A percentile compares a stretch with the other conserved stretches of the same genome.
Conservation (phyloP, 2,797 vertebrate species). For the Rhinichthys osculus region DNA sequence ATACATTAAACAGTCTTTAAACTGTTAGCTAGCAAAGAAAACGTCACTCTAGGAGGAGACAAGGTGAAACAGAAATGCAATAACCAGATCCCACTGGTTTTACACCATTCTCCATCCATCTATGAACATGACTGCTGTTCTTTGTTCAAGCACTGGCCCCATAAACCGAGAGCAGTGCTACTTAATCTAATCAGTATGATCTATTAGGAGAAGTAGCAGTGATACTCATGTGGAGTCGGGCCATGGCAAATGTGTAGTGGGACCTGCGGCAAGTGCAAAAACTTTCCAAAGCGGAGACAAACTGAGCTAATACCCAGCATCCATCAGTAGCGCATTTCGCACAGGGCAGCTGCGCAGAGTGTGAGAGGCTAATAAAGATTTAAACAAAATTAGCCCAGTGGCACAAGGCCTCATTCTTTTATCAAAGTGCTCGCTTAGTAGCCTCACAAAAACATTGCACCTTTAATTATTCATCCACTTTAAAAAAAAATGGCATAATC, state of each 20-base stretch:
- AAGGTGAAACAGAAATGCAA: neutral
- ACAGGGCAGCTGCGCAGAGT: conserved; percentile 9
- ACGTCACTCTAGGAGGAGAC: neutral
- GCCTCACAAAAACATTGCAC: conserved; percentile 34
- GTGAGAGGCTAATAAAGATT: conserved; percentile 51
- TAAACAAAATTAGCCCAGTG: conserved; percentile 53
- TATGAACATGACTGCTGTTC: conserved; percentile 23
- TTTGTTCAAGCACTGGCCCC: neutral
- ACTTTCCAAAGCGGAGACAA: conserved; percentile 27
- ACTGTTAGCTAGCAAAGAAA: neutral
- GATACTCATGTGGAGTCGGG: conserved; percentile 39
- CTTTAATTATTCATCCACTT: conserved; percentile 43
- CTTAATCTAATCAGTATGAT: conserved; percentile 55
- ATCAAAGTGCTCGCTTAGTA: conserved; percentile 29
- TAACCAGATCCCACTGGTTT: conserved; percentile 6
- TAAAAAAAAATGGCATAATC: conserved; percentile 1
- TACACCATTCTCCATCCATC: conserved; percentile 11
- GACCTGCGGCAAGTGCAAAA: conserved; percentile 9
- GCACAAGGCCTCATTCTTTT: conserved; percentile 5
- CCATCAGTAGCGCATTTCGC: conserved; percentile 50
- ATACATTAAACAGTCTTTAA: neutral
- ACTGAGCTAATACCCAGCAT: conserved; percentile 52
- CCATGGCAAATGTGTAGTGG: conserved; percentile 48
- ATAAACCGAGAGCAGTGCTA: conserved; percentile 28
- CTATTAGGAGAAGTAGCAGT: conserved; percentile 50